phyloP scores from a whole-genome alignment of 2,888 invertebrate genomes.

The Coronaproctus castanopsis region DNA sequence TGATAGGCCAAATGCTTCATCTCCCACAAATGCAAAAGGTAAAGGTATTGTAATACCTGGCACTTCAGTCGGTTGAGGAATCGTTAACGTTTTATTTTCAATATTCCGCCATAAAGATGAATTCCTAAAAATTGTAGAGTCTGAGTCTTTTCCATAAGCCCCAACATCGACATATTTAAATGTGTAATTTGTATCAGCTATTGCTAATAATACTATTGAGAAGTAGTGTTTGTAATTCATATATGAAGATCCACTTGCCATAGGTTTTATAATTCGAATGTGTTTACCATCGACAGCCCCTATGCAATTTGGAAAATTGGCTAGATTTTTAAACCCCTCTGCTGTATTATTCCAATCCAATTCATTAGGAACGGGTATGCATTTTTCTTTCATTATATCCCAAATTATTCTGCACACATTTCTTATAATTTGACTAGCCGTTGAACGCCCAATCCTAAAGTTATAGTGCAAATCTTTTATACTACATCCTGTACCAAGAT shows the following conservation, averaged over 20 bases:
- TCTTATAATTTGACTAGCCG: constrained; percentile 4
- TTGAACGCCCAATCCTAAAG: too few species aligned
- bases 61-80: constrained; percentile 5
- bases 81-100: constrained; percentile 1
- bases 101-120: constrained; percentile 4
- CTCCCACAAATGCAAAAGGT: constrained; percentile 16
- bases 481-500: too few species aligned
- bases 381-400: constrained; percentile 5
- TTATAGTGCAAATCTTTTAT: too few species aligned
- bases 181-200: constrained; percentile 11
- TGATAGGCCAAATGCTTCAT: constrained; percentile 16
- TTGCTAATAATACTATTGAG: constrained; percentile 11
- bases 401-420: constrained; percentile 4
- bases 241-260: constrained; percentile 7
- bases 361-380: constrained; percentile 6
- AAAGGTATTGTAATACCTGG: constrained; percentile 1
- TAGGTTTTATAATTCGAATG: constrained; percentile 7
- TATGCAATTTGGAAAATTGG: constrained; percentile 11
- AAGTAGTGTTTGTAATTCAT: constrained; percentile 10
- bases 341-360: constrained; percentile 6
- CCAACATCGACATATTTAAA: constrained; percentile 13
- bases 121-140: constrained; percentile 8
- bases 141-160: constrained; percentile 10
- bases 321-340: constrained; percentile 4
- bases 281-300: constrained; percentile 15